Percentiles rank a stretch among this genome's conserved stretches.
phyloP scores from a whole-genome alignment of 2,113 vertebrate genomes.

The Cyanoliseus patagonus region DNA sequence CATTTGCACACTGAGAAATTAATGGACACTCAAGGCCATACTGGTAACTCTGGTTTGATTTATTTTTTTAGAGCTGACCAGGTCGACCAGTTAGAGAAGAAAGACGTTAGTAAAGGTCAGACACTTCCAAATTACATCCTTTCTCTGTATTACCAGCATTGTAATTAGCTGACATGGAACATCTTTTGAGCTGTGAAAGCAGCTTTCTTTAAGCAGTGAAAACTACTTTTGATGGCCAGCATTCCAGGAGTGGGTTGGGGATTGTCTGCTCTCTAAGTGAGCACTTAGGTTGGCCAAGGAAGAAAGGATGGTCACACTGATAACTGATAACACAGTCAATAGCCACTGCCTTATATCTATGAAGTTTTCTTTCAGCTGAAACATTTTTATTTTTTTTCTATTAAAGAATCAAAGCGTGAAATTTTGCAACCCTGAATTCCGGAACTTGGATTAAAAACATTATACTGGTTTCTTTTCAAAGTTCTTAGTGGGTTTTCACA shows the following conservation, averaged over 20 bases:
- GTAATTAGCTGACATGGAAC: neutral
- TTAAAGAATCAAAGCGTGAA: neutral
- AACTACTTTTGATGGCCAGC: neutral
- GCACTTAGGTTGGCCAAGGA: neutral
- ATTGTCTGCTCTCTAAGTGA: neutral
- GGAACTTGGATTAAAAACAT: neutral
- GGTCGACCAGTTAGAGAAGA: neutral
- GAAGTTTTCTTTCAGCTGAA: neutral
- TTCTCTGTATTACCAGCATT: neutral
- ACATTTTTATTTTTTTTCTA: neutral
- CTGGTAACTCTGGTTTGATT: neutral
- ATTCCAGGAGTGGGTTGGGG: neutral
- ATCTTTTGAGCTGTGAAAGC: neutral
- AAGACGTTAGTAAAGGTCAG: neutral
- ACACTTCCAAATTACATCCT: neutral
- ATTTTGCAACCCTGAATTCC: neutral
- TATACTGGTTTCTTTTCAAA: neutral
- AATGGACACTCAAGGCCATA: neutral
- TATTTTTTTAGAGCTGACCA: neutral
- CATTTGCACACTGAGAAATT: neutral
- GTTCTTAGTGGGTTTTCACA: neutral
- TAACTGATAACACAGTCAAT: neutral
- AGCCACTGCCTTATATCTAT: neutral
- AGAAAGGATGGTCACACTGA: neutral
- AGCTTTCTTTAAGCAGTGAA: neutral